Evolutionary conservation across 2,888 invertebrate genomes (phyloP).

Genomic region (Anoncus sp.): DNA sequence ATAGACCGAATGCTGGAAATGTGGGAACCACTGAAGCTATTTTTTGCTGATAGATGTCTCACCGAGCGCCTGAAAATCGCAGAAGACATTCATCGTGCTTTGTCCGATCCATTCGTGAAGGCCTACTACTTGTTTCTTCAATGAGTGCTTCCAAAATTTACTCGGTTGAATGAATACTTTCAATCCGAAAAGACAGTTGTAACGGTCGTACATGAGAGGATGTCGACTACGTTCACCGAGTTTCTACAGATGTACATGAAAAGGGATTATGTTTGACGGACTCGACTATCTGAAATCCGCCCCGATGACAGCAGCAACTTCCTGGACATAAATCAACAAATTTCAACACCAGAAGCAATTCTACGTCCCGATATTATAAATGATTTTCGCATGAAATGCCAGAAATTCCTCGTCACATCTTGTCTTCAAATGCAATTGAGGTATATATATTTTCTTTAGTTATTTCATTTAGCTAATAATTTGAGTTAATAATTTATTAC

Average conservation of each 20-base stretch:
- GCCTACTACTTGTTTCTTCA: neutral
- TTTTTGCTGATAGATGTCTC: constrained; percentile 67
- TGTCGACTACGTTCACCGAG: constrained; percentile 37
- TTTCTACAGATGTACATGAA: constrained; percentile 46
- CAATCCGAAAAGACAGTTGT: constrained; percentile 3
- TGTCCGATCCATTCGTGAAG: constrained; percentile 56
- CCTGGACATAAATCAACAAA: constrained; percentile 38
- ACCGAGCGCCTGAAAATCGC: constrained; percentile 42
- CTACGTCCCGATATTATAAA: too few species aligned
- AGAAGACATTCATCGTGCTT: constrained; percentile 57
- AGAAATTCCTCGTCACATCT: constrained; percentile 39
- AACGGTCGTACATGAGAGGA: constrained; percentile 8
- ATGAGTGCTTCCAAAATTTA: constrained; percentile 3
- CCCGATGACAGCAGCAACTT: constrained; percentile 21
- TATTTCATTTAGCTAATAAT: too few species aligned
- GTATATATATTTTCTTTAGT: too few species aligned
- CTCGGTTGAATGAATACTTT: neutral
- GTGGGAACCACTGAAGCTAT: constrained; percentile 70
- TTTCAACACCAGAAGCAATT: constrained; percentile 36
- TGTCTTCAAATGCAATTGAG: constrained; percentile 40
- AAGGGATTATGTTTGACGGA: constrained; percentile 27
- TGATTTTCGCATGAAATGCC: constrained; percentile 22
- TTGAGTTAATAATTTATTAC: constrained; percentile 19
- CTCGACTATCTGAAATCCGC: constrained; percentile 20
- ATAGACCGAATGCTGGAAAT: constrained; percentile 71